A percentile compares a stretch with the other conserved stretches of the same genome.
Conservation (phyloP, 2,888 invertebrate genomes). For the Lottia gigantea region DNA sequence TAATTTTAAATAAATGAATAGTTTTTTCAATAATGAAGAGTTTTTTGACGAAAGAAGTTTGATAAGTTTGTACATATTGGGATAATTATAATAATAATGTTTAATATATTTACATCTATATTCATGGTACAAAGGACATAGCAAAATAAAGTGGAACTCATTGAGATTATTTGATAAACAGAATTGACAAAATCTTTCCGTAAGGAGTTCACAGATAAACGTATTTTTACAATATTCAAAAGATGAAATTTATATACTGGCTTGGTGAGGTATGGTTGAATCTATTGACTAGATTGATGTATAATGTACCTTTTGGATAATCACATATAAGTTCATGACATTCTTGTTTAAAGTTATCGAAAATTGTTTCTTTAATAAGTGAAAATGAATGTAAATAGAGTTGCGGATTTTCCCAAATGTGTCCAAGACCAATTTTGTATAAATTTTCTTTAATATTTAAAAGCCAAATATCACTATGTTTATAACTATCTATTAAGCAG, state of each 20-base stretch:
- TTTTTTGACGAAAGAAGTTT: neutral
- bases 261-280: neutral
- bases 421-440: neutral
- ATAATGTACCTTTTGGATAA: slow-evolving; percentile 1
- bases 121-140: neutral
- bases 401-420: neutral
- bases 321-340: slow-evolving; percentile 3
- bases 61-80: neutral
- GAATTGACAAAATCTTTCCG: neutral
- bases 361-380: neutral
- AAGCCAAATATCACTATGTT: neutral
- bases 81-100: neutral
- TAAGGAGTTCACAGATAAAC: neutral
- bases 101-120: neutral
- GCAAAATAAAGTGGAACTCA: neutral
- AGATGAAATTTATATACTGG: neutral
- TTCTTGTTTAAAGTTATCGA: slow-evolving; percentile 3
- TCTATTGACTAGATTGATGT: neutral
- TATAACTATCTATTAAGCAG: neutral
- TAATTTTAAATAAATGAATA: too few relatives aligned
- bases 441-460: slow-evolving; percentile 2
- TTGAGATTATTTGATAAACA: neutral
- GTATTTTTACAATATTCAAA: neutral
- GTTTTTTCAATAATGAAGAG: too few relatives aligned
- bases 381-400: too few relatives aligned